Conservation (phyloP, 2,888 invertebrate species). For the Idaea biselata region DNA sequence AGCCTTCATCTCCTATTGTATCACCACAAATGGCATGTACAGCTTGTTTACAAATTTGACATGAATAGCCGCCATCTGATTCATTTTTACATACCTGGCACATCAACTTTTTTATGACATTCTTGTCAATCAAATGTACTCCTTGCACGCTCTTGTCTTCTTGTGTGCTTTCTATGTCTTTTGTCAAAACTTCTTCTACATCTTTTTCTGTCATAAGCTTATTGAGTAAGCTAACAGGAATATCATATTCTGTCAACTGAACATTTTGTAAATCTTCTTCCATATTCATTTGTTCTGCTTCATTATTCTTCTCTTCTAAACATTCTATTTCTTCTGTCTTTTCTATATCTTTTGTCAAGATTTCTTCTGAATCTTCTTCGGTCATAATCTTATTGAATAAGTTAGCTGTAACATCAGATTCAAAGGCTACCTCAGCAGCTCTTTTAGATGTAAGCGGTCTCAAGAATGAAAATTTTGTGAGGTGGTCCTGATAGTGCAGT, state of each 20-base stretch:
- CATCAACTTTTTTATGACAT: constrained; percentile 4
- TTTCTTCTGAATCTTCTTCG: background rate
- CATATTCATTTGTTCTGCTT: constrained; percentile 4
- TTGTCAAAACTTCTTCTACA: no score
- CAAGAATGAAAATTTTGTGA: constrained; percentile 39
- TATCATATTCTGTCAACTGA: no score
- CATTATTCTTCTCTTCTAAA: constrained; percentile 6
- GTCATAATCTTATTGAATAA: no score
- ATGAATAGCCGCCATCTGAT: constrained; percentile 7
- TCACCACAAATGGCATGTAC: constrained; percentile 7
- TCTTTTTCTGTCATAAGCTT: no score
- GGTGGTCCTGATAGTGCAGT: constrained; percentile 41
- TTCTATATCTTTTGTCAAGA: constrained; percentile 3
- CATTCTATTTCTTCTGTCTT: constrained; percentile 2
- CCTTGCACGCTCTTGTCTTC: constrained; percentile 3
- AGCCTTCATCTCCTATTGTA: no score
- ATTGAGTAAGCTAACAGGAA: no score
- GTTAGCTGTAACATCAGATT: no score
- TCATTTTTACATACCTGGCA: constrained; percentile 7
- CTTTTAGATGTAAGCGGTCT: constrained; percentile 33
- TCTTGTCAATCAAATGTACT: constrained; percentile 5
- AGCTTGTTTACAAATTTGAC: constrained; percentile 6
- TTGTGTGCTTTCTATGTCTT: no score
- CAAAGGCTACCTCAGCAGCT: constrained; percentile 36
- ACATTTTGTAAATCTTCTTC: background rate